Percentiles rank a stretch among this genome's conserved stretches.
These are phyloP conservation scores for Harpalus rufipes DNA, from an alignment of 2,888 invertebrate genomes.

Conservation along the genomic window DNA sequence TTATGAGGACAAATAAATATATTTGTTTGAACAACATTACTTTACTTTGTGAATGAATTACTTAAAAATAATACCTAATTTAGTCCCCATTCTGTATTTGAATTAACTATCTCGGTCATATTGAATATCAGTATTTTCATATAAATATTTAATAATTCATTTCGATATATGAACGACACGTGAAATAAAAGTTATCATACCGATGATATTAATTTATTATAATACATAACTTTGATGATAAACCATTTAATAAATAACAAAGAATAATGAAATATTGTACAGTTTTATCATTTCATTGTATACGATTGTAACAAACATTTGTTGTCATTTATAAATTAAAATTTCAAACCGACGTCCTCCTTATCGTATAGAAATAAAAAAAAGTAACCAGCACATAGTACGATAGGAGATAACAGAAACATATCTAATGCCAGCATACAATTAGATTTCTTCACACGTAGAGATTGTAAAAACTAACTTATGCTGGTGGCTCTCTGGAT, in stretches of 20 bases:
- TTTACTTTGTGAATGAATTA: too few relatives aligned
- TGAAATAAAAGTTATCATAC: neutral
- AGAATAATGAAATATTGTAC: constrained; percentile 8
- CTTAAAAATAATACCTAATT: too few relatives aligned
- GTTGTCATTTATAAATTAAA: constrained; percentile 40
- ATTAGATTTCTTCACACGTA: constrained; percentile 48
- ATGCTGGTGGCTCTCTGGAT: constrained; percentile 46
- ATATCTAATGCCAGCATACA: constrained; percentile 50
- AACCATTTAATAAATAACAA: constrained; percentile 18
- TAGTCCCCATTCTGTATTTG: too few relatives aligned
- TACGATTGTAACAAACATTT: constrained; percentile 38
- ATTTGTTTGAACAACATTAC: too few relatives aligned
- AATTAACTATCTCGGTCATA: too few relatives aligned
- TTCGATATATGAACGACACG: too few relatives aligned
- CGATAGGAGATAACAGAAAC: too few relatives aligned
- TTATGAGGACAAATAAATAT: neutral
- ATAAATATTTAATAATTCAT: too few relatives aligned
- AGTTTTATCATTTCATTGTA: constrained; percentile 35
- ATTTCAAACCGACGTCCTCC: constrained; percentile 28
- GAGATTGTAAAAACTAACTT: constrained; percentile 48
- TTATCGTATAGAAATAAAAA: constrained; percentile 34
- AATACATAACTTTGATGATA: neutral
- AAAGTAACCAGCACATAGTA: constrained; percentile 14
- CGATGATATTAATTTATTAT: neutral
- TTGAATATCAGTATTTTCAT: too few relatives aligned